These are phyloP conservation scores for Protonemura montana DNA, from an alignment of 2,888 invertebrate species.

Conservation along the genomic window DNA sequence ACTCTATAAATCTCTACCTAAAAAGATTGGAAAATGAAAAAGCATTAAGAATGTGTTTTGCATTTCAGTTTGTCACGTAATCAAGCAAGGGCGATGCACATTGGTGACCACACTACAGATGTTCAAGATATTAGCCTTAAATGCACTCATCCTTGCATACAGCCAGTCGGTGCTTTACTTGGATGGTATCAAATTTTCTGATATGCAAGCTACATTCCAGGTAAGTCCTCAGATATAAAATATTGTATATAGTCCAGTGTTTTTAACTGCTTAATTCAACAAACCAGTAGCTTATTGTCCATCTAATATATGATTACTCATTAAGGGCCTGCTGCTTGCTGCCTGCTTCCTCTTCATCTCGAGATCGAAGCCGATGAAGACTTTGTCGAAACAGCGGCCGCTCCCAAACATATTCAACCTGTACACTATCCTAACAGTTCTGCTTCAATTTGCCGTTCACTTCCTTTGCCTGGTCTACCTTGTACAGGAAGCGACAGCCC, in stretches of 20 bases:
- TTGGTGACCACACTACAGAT: constrained; percentile 98
- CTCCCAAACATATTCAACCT: constrained; percentile 98
- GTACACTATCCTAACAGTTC: constrained; percentile 95
- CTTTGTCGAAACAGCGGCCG: constrained; percentile 91
- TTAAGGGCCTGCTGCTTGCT: constrained; percentile 84
- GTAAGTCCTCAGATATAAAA: neutral
- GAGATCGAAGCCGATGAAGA: constrained; percentile 76
- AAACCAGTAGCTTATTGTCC: neutral
- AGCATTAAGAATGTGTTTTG: neutral
- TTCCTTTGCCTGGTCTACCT: constrained; percentile 90
- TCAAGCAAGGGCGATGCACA: constrained; percentile 99
- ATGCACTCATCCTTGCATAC: constrained; percentile 97
- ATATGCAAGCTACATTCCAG: constrained; percentile 96
- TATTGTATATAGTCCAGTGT: too few species aligned
- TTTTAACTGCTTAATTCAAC: too few species aligned
- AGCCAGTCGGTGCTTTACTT: constrained; percentile 98
- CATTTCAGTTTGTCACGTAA: constrained; percentile 93
- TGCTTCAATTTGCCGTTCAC: constrained; percentile 94
- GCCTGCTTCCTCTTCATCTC: constrained; percentile 98
- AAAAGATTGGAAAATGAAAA: neutral
- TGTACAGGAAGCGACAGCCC: constrained; percentile 78
- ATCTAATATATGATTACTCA: neutral
- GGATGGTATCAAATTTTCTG: constrained; percentile 97
- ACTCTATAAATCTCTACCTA: too few species aligned
- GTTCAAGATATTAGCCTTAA: constrained; percentile 99